Base-by-base conservation (phyloP, 2,797 vertebrate species). In the Microctenopoma lineatum region DNA sequence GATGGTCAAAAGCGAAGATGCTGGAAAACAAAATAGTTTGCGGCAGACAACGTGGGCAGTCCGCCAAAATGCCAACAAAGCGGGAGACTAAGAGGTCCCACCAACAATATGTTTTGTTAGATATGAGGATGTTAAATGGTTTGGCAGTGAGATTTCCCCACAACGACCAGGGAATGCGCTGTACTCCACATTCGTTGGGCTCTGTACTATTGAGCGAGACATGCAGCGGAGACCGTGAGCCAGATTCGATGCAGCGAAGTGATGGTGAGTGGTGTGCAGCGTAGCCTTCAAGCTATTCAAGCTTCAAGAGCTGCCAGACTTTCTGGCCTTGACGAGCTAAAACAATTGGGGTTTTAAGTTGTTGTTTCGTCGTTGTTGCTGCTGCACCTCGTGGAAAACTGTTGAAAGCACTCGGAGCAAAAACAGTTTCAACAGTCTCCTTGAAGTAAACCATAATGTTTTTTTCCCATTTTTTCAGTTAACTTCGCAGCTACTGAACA, bases 1-100 rank as follows among this genome's bases (percentile, higher is more conserved):
- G 88, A 90, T 90, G 87, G 90, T 79, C 84, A 41, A 81, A 80
- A 84, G 62, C 39, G 16, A 67, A 84, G 80, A 82, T 59, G 79
- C 73, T 76, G 84, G 65, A 83, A 84, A 86, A 89, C 82, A 88
- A 87, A 89, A 65, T n/a, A 50, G 47, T 87, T 85, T 70, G 77
- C 39, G n/a, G 59, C n/a, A 41, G 57, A 18, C 65, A 25, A 5
- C 73, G 74, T 74, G 87, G 32, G 84, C 77, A 61, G 60, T 1
- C 59, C 0, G 79, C 89, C 87, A 89, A 84, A 48, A 15, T 68
- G 78, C 69, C 78, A 68, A 79, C 82, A 86, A 83, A 87, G 80
- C 76, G 4, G 5, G 26, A 77, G 77, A 81, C 66, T 64, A 62
- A 79, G 78, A 84, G 71, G 84, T 83, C 76, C 57, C 78, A 60